These are phyloP conservation scores for Heterodera carotae DNA, from an alignment of 1,140 invertebrate species.

Conservation along the genomic window DNA sequence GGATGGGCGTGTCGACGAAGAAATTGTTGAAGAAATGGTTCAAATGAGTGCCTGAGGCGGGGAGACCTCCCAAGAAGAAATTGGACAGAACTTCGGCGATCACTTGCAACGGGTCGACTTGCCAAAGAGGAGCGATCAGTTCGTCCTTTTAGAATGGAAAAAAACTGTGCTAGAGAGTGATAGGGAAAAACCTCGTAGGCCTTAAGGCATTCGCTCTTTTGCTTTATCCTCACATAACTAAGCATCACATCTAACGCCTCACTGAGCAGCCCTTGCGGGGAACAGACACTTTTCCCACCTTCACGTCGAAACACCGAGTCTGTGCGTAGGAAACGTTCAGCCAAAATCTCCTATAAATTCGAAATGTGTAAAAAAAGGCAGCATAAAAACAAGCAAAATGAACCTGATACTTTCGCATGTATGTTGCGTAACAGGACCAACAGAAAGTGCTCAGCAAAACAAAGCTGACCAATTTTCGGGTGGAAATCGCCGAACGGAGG, in stretches of 20 bases:
- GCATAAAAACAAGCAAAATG: slow-evolving; percentile 24
- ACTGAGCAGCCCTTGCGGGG: slow-evolving; percentile 41
- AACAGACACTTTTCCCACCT: slow-evolving; percentile 18
- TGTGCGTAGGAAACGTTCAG: slow-evolving; percentile 40
- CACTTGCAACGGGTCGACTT: slow-evolving; percentile 48
- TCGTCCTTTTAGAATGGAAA: slow-evolving; percentile 35
- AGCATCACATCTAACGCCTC: slow-evolving; percentile 48
- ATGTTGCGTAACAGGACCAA: slow-evolving; percentile 48
- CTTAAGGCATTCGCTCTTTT: slow-evolving; percentile 49
- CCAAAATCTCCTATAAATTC: slow-evolving; percentile 47
- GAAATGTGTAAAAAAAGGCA: not conserved
- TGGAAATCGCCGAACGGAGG: slow-evolving; percentile 29
- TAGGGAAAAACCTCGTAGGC: slow-evolving; percentile 46
- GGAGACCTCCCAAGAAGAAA: slow-evolving; percentile 43
- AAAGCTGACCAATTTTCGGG: slow-evolving; percentile 35
- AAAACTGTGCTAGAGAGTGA: slow-evolving; percentile 13
- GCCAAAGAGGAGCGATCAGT: slow-evolving; percentile 47
- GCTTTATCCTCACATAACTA: slow-evolving; percentile 53
- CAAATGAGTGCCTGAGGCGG: slow-evolving; percentile 42
- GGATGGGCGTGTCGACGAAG: slow-evolving; percentile 48
- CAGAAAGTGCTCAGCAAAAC: slow-evolving; percentile 40
- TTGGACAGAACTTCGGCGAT: slow-evolving; percentile 50
- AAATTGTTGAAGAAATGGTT: slow-evolving; percentile 53
- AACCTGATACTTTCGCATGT: slow-evolving; percentile 52
- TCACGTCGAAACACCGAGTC: slow-evolving; percentile 10